Base-by-base conservation (phyloP, 2,113 vertebrate genomes). In the Patagioenas fasciata region DNA sequence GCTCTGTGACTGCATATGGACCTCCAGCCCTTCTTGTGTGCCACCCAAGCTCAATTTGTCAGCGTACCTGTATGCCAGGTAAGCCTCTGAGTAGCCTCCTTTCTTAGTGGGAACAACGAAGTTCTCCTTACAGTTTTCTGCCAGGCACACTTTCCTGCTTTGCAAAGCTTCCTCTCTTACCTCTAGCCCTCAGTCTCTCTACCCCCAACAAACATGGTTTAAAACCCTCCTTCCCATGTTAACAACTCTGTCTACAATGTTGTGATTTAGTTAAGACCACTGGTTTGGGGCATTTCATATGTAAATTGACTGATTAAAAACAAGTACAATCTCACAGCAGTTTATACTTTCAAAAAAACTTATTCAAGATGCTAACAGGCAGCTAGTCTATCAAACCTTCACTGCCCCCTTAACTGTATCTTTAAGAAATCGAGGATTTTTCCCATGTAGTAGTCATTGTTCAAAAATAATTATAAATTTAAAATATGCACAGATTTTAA, bases 141-240 rank as follows among this genome's bases (percentile, higher is more conserved):
- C 23, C 2, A 5, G 6, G 13, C 26, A 51, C 1, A 2, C 25
- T 29, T 65, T 69, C 26, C 19, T 4, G 0, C 9, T 53, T 48
- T 34, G 50, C 20, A 26, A 20, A 14, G 44, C 48, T 70, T 83
- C 19, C 21, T 88, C 15, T 80, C 29, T 74, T n/a, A 81, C 9
- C 4, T 24, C 47, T 19, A 89, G 31, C 15, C 48, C 7, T 51
- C 19, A 25, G 21, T 40, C 36, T 17, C 7, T 73, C 36, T 73
- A 66, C 5, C 21, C 15, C 13, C 51, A 36, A 21, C 26, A 93
- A 85, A 79, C 1, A 5, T 44, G 11, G 42, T 50, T 93, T 78
- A 15, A 71, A 93, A 58, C 5, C 15, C 24, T 85, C 17, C 10
- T 50, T 81, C 15, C 4, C 13, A 74, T 62, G 15, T 50, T 62